These are phyloP conservation scores for Hemitrygon akajei DNA, from an alignment of 2,797 vertebrate genomes.

Conservation along the genomic window DNA sequence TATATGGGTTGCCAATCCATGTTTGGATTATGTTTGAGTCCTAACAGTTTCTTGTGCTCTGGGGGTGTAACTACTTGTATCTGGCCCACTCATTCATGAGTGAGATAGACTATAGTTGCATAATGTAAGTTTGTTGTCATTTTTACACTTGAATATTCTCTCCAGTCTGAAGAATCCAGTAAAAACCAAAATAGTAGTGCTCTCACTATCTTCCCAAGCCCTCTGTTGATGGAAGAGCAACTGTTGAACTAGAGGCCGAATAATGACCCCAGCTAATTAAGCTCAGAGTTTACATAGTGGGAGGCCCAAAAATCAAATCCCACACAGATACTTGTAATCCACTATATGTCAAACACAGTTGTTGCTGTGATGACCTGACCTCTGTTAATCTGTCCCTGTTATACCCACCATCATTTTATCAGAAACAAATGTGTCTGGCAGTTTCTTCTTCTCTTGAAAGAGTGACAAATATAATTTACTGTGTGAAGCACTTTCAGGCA, in stretches of 20 bases:
- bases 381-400: not conserved
- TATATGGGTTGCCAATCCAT: not conserved
- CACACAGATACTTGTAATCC: not conserved
- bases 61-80: not conserved
- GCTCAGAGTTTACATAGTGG: not conserved
- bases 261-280: not conserved
- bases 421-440: not conserved
- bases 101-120: not conserved
- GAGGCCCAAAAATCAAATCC: constrained; percentile 6
- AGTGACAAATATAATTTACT: constrained; percentile 15
- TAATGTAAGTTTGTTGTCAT: not conserved
- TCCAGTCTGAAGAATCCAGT: not conserved
- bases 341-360: not conserved
- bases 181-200: not conserved
- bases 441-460: not conserved
- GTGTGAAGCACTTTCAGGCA: constrained; percentile 12
- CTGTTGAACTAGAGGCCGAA: not conserved
- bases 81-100: not conserved
- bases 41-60: not conserved
- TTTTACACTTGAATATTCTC: not conserved
- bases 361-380: not conserved
- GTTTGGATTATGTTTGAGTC: too few species aligned
- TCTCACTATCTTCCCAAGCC: not conserved
- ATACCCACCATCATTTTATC: not conserved
- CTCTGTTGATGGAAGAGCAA: not conserved